A percentile compares a stretch with the other conserved stretches of the same genome.
Conservation (phyloP, 2,888 invertebrate species). For the Eupeodes luniger region DNA sequence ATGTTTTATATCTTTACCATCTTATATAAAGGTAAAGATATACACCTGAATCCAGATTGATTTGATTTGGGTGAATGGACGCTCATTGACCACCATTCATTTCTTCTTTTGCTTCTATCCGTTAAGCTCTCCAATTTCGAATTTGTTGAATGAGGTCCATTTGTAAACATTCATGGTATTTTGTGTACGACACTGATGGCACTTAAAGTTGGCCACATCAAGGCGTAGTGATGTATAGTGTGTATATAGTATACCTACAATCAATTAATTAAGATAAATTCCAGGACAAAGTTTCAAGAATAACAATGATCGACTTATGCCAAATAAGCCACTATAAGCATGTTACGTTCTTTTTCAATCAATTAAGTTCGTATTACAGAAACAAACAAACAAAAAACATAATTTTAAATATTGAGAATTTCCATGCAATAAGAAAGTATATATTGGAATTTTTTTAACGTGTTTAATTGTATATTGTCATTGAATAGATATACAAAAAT, state of each 20-base stretch:
- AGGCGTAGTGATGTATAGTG: background rate
- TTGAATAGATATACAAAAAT: too few relatives aligned
- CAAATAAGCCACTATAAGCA: background rate
- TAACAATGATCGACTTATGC: slow-evolving; percentile 32
- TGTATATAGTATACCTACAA: background rate
- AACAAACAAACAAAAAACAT: too few relatives aligned
- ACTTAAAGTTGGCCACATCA: background rate
- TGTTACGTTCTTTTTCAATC: slow-evolving; percentile 26
- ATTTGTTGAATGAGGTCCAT: slow-evolving; percentile 41
- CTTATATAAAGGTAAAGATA: background rate
- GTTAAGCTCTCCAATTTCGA: slow-evolving; percentile 64
- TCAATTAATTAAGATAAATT: slow-evolving; percentile 45
- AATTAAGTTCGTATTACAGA: slow-evolving; percentile 66
- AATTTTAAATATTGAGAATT: too few relatives aligned
- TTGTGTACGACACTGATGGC: slow-evolving; percentile 24
- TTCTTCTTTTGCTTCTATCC: slow-evolving; percentile 35
- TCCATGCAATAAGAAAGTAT: too few relatives aligned
- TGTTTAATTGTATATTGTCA: too few relatives aligned
- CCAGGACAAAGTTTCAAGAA: slow-evolving; percentile 16
- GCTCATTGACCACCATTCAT: slow-evolving; percentile 70
- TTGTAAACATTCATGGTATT: slow-evolving; percentile 39
- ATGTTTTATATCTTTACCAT: background rate
- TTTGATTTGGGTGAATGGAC: slow-evolving; percentile 74
- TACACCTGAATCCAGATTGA: slow-evolving; percentile 58
- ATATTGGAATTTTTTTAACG: too few relatives aligned